Evolutionary conservation across 2,113 vertebrate species (phyloP).

Genomic region (Amazona vittata): DNA sequence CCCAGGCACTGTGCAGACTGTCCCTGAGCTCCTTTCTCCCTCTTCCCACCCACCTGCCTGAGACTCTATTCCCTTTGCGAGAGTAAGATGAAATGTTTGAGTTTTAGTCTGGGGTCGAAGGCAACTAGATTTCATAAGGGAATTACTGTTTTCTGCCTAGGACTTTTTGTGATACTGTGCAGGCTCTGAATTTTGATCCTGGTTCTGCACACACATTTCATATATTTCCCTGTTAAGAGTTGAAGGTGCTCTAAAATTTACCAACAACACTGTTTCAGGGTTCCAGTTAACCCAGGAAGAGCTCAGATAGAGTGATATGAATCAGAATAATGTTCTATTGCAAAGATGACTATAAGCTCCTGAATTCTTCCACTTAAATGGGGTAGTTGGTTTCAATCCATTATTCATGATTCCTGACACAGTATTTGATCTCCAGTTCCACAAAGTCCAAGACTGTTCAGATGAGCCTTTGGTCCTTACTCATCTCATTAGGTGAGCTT

Average conservation of each 20-base stretch:
- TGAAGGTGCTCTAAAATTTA: not conserved
- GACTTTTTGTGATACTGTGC: not conserved
- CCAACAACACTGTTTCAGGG: not conserved
- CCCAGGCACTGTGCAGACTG: not conserved
- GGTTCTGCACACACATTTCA: not conserved
- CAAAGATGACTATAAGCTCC: not conserved
- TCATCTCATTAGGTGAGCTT: not conserved
- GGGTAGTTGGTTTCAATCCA: not conserved
- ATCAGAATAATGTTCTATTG: not conserved
- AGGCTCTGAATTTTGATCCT: not conserved
- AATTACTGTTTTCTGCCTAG: not conserved
- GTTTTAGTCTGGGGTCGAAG: not conserved
- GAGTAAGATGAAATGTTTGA: not conserved
- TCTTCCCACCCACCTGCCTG: not conserved
- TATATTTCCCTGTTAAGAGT: not conserved
- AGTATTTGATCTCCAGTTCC: not conserved
- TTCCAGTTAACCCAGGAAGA: not conserved
- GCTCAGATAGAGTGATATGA: not conserved
- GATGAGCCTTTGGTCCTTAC: not conserved
- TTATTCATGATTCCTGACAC: not conserved
- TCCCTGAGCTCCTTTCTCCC: not conserved
- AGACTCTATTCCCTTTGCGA: not conserved
- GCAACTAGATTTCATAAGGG: not conserved
- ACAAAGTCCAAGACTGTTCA: not conserved
- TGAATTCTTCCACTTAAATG: not conserved